Evolutionary conservation across 1,140 invertebrate species (phyloP), one percentile per base, ranked within the genome.

Genomic region (Euura lappo): DNA sequence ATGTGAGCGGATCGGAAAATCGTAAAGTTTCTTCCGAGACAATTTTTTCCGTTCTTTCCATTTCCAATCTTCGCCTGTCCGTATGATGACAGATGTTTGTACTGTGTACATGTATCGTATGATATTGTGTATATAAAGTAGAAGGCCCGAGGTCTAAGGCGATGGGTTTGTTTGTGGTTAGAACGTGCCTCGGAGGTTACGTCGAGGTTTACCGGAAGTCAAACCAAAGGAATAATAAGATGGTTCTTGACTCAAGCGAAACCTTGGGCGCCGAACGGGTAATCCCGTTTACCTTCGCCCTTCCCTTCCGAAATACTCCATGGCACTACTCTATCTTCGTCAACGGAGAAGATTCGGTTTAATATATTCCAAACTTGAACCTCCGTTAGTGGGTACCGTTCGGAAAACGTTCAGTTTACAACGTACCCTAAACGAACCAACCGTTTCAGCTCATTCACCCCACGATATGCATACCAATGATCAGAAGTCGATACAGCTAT

Each of bases 201-300:
- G 71, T 72, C 71, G 51, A 66, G 74, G 77, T 77, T 84, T 82
- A 84, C 72, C 69, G 75, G 72, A 80, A 82, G 79, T 83, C 78
- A 75, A 79, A 74, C 77, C 77, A 76, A 65, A 72, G 76, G 79
- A 79, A 83, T 82, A 84, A 82, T 79, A 76, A 77, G 77, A 75
- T 68, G 75, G 51, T n/a, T 60, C 51, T 60, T 60, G 51, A 60
- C 51, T 60, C 51, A 60, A n/a, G 8, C 51, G 51, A n/a, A 28
- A 11, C 51, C 6, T 60, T 6, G 8, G 5, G 51, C 51, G 8
- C 51, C 13, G 51, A 3, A 60, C 8, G 13, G 51, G 8, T 60
- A n/a, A 60, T 60, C 51, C 51, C 8, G 8, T 28, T 28, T 28
- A n/a, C 13, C 51, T 8, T 60, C 3, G 51, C 13, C 51, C 13